Evolutionary conservation across 2,113 vertebrate genomes (phyloP), one percentile per base, ranked within the genome.

Genomic region (Pseudolaguvia tuberculata): DNA sequence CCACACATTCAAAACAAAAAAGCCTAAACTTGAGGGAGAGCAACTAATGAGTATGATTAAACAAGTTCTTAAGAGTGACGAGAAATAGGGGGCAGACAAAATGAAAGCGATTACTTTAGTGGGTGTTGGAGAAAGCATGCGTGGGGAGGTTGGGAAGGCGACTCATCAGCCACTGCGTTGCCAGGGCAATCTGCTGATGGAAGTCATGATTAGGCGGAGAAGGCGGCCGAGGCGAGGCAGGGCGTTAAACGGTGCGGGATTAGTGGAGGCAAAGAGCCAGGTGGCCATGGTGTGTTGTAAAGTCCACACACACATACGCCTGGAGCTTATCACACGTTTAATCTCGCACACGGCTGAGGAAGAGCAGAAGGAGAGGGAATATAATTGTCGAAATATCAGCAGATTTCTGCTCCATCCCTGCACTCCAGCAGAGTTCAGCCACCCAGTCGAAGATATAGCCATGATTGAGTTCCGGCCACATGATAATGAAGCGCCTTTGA

Each of bases 241-340:
- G 82, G 86, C 78, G 84, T 80, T 91, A 90, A 90, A 88, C 82
- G 83, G 81, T 87, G 86, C 87, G 88, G 90, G 90, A 90, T 91
- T 88, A 90, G 87, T 87, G 83, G 83, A 70, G 83, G 83, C 14
- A 77, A 81, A 58, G 84, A 72, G 69, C 66, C 78, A 69, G 79
- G 82, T 35, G 81, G 84, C 81, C 77, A 56, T 82, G 78, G 86
- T 81, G 73, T n/a, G 81, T 87, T 70, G 83, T 82, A 83, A 53
- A 85, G 83, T 83, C 61, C 53, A 79, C 88, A 77, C 75, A 73
- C 58, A 62, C 85, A 84, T 87, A 85, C 82, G 84, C 87, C 87
- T 80, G 58, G 56, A 51, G 86, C 87, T 88, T 85, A 87, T 84
- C 83, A 73, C 73, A 78, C 79, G 84, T 91, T 92, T 91, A 85